Percentiles rank a stretch among this genome's conserved stretches.
Conservation (phyloP, 2,113 vertebrate genomes). For the Podilymbus podiceps region DNA sequence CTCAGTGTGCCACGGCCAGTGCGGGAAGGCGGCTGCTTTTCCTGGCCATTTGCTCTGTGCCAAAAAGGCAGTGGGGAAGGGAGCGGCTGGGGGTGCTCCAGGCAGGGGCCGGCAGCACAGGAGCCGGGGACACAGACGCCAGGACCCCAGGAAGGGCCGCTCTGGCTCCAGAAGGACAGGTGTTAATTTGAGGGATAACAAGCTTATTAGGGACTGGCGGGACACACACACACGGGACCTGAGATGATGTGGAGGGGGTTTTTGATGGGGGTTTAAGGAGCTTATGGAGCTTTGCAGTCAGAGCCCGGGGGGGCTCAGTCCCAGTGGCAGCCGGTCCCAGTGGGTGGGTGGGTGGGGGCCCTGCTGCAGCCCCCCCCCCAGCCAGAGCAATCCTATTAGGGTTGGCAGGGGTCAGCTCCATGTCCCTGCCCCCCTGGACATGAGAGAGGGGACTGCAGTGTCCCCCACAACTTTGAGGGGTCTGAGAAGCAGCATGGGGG, state of each 20-base stretch:
- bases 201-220: not conserved
- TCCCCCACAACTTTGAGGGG: not conserved
- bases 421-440: not conserved
- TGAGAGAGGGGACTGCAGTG: not conserved
- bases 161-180: not conserved
- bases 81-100: not conserved
- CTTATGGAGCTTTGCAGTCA: not conserved
- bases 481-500: not conserved
- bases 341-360: not conserved
- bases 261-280: not conserved
- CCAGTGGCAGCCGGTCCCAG: not conserved
- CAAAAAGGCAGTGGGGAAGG: not conserved
- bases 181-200: not conserved
- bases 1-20: not conserved
- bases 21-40: not conserved
- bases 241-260: not conserved
- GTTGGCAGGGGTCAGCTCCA: not conserved
- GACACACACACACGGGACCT: no score
- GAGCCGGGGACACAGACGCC: not conserved
- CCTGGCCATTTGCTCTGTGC: not conserved
- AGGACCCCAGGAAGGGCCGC: not conserved
- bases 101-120: not conserved
- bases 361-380: not conserved
- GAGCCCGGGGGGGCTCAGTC: not conserved
- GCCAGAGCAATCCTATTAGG: conserved; percentile 41